A percentile compares a stretch with the other conserved stretches of the same genome.
Conservation (phyloP, 2,113 vertebrate genomes). For the Percopsis transmontana region DNA sequence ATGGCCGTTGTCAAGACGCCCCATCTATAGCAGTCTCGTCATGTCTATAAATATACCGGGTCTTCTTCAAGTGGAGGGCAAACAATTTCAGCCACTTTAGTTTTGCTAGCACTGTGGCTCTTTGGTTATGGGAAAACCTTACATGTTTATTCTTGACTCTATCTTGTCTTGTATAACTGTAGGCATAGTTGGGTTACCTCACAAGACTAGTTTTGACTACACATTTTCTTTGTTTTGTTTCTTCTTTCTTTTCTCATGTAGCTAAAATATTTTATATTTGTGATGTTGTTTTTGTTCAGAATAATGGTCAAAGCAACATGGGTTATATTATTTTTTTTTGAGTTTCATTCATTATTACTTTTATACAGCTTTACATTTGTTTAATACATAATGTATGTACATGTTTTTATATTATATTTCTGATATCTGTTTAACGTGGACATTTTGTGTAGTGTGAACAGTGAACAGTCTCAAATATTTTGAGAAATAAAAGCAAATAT, state of each 20-base stretch:
- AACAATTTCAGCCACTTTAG: background rate
- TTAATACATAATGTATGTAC: conserved; percentile 58
- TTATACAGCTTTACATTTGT: conserved; percentile 12
- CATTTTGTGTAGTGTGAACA: conserved; percentile 23
- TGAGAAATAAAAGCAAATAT: conserved; percentile 60
- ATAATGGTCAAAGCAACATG: background rate
- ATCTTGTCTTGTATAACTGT: background rate
- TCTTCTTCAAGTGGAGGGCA: background rate
- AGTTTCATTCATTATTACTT: conserved; percentile 19
- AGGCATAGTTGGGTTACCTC: conserved; percentile 25
- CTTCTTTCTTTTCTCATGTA: conserved; percentile 14
- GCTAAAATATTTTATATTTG: conserved; percentile 30
- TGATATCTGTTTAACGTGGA: conserved; percentile 9
- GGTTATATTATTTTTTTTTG: conserved; percentile 10
- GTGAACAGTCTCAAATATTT: conserved; percentile 47
- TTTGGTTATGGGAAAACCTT: background rate
- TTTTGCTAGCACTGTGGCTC: background rate
- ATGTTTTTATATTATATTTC: conserved; percentile 33
- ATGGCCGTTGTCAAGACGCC: background rate
- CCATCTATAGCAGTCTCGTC: background rate
- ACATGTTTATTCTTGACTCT: background rate
- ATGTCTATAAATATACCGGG: background rate
- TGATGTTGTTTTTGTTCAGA: conserved; percentile 12
- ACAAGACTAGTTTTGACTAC: conserved; percentile 25
- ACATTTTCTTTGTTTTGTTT: too few species aligned